Percentiles rank a stretch among this genome's conserved stretches.
phyloP scores from a whole-genome alignment of 2,797 vertebrate species.

The Tenualosa thibaudeaui region DNA sequence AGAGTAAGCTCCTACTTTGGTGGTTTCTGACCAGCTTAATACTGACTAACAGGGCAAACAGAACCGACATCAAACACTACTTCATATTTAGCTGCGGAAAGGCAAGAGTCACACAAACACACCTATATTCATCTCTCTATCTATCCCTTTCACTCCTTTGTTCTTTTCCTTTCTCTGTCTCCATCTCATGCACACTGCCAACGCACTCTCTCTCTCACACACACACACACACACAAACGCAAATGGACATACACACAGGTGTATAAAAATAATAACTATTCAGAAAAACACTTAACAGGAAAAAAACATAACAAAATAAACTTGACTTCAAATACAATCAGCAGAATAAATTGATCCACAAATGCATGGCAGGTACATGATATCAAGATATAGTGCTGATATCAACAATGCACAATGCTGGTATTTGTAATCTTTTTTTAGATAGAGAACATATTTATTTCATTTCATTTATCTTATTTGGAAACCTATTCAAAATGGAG shows the following conservation, averaged over 20 bases:
- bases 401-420: conserved; percentile 59
- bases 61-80: background rate
- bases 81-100: background rate
- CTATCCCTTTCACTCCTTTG: background rate
- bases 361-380: conserved; percentile 54
- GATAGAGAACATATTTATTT: conserved; percentile 56
- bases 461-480: conserved; percentile 9
- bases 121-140: background rate
- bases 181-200: no score
- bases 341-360: conserved; percentile 54
- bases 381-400: conserved; percentile 46
- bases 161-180: background rate
- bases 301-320: conserved; percentile 17
- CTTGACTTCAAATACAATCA: conserved; percentile 40
- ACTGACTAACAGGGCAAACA: background rate
- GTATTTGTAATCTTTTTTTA: conserved; percentile 34
- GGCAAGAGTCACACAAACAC: background rate
- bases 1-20: background rate
- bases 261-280: conserved; percentile 40
- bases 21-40: background rate
- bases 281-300: background rate
- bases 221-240: conserved; percentile 31
- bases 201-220: background rate
- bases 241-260: conserved; percentile 39
- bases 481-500: conserved; percentile 55